phyloP scores from a whole-genome alignment of 2,888 invertebrate species.

The Baccha elongata region DNA sequence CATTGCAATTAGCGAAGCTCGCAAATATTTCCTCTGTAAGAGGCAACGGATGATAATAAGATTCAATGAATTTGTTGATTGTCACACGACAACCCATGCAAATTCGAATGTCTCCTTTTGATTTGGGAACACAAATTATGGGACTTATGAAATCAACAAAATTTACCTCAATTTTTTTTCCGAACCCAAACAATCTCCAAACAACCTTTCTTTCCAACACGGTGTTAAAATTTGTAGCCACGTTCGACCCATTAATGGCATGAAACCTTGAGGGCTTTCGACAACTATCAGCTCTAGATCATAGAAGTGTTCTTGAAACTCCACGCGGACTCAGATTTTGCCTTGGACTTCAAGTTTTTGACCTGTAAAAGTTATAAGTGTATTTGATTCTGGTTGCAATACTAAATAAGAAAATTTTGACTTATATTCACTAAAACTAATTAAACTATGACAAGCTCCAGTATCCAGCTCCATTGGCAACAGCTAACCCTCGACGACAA shows the following conservation, averaged over 20 bases:
- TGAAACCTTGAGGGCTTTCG: not conserved
- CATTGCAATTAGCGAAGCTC: not conserved
- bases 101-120: slow-evolving; percentile 1
- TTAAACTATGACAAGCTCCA: slow-evolving; percentile 18
- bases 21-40: not conserved
- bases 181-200: not conserved
- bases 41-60: slow-evolving; percentile 1
- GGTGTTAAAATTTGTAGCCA: slow-evolving; percentile 13
- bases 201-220: not conserved
- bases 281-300: slow-evolving; percentile 8
- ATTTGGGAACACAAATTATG: slow-evolving; percentile 30
- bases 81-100: not conserved
- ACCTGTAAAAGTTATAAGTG: slow-evolving; percentile 25
- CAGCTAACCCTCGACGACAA: not conserved
- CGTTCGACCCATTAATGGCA: not conserved
- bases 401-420: slow-evolving; percentile 14
- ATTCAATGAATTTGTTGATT: not conserved
- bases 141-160: slow-evolving; percentile 16
- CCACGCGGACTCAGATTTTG: slow-evolving; percentile 30
- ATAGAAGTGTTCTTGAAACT: slow-evolving; percentile 1
- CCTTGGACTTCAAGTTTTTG: slow-evolving; percentile 15
- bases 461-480: slow-evolving; percentile 12
- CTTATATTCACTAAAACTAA: slow-evolving; percentile 25
- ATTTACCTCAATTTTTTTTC: slow-evolving; percentile 10
- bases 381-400: slow-evolving; percentile 7